A percentile compares a stretch with the other conserved stretches of the same genome.
These are phyloP conservation scores for Xenopus petersii DNA, from an alignment of 2,797 vertebrate genomes.

Conservation along the genomic window DNA sequence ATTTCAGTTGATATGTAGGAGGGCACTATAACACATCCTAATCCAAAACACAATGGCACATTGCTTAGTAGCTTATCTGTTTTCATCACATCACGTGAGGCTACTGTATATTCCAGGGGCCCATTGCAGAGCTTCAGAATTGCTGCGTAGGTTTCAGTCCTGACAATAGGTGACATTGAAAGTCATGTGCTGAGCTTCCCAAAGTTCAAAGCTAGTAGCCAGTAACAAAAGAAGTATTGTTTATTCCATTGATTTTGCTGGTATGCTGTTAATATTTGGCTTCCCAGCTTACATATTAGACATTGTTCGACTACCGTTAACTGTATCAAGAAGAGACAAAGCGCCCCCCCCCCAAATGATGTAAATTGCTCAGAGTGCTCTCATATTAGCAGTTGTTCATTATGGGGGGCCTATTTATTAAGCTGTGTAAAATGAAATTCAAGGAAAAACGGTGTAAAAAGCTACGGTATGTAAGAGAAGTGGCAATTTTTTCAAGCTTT, in stretches of 20 bases:
- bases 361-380: too few species aligned
- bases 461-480: too few species aligned
- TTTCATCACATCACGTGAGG: not conserved
- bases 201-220: slow-evolving; percentile 1
- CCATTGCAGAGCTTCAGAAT: not conserved
- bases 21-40: not conserved
- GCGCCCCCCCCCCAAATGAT: too few species aligned
- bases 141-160: not conserved
- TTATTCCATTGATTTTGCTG: slow-evolving; percentile 11
- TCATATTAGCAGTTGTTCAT: too few species aligned
- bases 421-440: too few species aligned
- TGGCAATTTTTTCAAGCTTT: too few species aligned
- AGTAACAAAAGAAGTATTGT: slow-evolving; percentile 24
- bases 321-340: too few species aligned
- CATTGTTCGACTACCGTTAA: too few species aligned
- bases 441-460: too few species aligned
- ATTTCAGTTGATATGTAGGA: not conserved
- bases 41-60: not conserved
- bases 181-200: not conserved
- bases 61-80: slow-evolving; percentile 1
- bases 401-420: too few species aligned
- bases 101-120: too few species aligned
- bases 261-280: slow-evolving; percentile 21
- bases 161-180: not conserved
- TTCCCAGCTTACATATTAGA: slow-evolving; percentile 26